Evolutionary conservation across 1,140 invertebrate species (phyloP).

Genomic region (Neomicropteryx cornuta): DNA sequence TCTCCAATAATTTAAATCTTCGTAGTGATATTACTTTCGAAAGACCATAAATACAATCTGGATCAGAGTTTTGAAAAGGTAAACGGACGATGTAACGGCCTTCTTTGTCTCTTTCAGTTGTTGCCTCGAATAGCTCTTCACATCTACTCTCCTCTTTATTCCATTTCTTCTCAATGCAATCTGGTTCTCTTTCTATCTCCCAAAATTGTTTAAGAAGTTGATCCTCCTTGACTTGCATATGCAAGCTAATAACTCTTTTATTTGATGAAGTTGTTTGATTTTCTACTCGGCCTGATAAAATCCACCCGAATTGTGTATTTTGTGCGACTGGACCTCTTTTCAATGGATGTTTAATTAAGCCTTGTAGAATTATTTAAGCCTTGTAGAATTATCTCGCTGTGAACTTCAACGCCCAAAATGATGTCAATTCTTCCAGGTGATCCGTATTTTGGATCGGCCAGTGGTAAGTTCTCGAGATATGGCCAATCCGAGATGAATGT

Average conservation of each 20-base stretch:
- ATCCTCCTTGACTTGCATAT: conserved; percentile 12
- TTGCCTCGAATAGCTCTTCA: conserved; percentile 15
- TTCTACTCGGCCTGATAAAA: conserved; percentile 17
- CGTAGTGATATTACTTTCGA: conserved; percentile 10
- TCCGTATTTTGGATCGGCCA: conserved; percentile 16
- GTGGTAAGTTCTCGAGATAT: conserved; percentile 13
- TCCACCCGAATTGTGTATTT: conserved; percentile 20
- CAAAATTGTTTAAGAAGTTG: conserved; percentile 16
- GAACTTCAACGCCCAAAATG: conserved; percentile 16
- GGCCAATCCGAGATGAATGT: conserved; percentile 12
- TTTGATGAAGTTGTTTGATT: conserved; percentile 2
- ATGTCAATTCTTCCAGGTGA: conserved; percentile 16
- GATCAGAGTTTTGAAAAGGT: conserved; percentile 15
- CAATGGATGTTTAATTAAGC: conserved; percentile 3
- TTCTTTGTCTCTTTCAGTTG: conserved; percentile 10
- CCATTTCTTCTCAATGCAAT: conserved; percentile 4
- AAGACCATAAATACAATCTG: conserved; percentile 10
- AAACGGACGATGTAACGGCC: conserved; percentile 21
- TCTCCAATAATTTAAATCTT: conserved; percentile 15
- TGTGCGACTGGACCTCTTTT: conserved; percentile 17
- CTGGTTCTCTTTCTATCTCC: conserved; percentile 16
- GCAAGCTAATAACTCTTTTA: conserved; percentile 9
- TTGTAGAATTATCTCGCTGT: conserved; percentile 15
- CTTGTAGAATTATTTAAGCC: conserved; percentile 14
- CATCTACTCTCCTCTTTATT: conserved; percentile 15